Evolutionary conservation across 2,888 invertebrate species (phyloP).

Genomic region (Pasiphila rectangulata): DNA sequence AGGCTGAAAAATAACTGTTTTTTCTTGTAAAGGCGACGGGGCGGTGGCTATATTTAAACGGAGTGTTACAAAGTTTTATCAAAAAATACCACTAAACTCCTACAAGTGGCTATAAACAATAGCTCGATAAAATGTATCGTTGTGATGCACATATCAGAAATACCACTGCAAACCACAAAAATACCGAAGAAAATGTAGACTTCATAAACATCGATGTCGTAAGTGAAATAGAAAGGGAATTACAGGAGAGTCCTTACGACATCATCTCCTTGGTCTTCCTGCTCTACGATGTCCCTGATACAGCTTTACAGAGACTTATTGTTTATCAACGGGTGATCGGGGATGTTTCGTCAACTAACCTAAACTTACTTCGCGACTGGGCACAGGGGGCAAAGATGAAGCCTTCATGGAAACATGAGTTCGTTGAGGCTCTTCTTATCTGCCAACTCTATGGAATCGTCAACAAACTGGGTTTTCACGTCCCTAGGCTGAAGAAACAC

Average conservation of each 20-base stretch:
- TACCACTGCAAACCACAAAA: conserved; percentile 27
- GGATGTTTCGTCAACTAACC: conserved; percentile 46
- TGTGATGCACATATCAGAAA: conserved; percentile 40
- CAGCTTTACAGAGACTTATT: conserved; percentile 61
- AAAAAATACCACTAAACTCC: no score
- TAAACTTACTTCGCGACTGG: conserved; percentile 66
- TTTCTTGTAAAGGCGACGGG: no score
- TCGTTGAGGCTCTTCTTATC: conserved; percentile 65
- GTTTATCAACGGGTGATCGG: conserved; percentile 58
- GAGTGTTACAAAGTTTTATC: no score
- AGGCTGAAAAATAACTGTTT: no score
- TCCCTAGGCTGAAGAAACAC: conserved; percentile 46
- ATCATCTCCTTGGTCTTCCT: conserved; percentile 67
- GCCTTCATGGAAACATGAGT: conserved; percentile 62
- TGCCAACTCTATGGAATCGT: conserved; percentile 61
- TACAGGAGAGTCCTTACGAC: conserved; percentile 54
- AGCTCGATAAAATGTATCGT: conserved; percentile 45
- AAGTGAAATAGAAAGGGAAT: conserved; percentile 60
- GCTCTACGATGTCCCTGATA: conserved; percentile 64
- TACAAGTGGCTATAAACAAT: no score
- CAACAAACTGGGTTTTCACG: conserved; percentile 61
- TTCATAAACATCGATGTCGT: conserved; percentile 54
- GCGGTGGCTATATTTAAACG: no score
- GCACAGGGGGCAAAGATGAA: conserved; percentile 52
- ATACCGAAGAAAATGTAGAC: conserved; percentile 43